Conservation (phyloP, 2,797 vertebrate species). For the Tolypeutes matacus region DNA sequence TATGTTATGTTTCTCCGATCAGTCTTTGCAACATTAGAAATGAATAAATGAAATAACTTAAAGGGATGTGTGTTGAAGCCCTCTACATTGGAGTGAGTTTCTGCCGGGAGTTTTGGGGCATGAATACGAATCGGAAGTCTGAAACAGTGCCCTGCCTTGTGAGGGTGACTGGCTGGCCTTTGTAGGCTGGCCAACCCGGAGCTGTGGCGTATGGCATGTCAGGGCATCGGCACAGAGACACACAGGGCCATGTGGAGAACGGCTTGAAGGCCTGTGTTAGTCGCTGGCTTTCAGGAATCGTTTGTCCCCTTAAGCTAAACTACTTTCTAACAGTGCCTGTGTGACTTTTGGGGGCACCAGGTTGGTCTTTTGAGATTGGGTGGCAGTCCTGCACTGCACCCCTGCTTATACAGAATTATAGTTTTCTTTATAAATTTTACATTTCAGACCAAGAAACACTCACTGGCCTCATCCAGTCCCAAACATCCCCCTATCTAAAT, state of each 20-base stretch:
- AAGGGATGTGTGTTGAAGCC: background rate
- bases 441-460: background rate
- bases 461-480: background rate
- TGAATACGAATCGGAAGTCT: background rate
- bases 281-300: background rate
- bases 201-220: background rate
- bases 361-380: background rate
- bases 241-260: background rate
- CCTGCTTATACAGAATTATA: background rate
- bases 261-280: background rate
- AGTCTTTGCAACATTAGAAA: constrained; percentile 59
- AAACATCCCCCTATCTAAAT: background rate
- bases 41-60: background rate
- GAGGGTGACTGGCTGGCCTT: background rate
- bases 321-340: background rate
- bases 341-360: background rate
- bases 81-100: background rate
- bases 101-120: background rate
- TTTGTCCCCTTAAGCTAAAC: background rate
- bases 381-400: background rate
- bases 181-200: background rate
- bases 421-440: background rate
- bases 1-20: constrained; percentile 37
- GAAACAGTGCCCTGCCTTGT: background rate
- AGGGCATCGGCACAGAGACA: background rate